Evolutionary conservation across 2,113 vertebrate genomes (phyloP).

Genomic region (Festucalex cinctus): DNA sequence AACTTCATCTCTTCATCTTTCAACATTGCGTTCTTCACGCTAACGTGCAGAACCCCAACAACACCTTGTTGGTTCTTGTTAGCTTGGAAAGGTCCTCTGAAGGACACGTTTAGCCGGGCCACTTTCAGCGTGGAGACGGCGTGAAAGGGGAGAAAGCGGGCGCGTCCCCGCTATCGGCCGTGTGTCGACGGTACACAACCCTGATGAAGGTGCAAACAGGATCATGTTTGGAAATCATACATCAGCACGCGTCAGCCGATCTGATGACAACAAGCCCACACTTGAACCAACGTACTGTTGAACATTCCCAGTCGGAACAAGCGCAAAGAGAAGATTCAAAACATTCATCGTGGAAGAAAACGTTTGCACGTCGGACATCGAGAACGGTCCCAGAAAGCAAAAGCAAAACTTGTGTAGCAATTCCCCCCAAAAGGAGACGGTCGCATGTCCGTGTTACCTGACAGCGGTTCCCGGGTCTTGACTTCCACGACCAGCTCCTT

Average conservation of each 20-base stretch:
- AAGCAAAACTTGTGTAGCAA: too few species aligned
- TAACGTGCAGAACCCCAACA: constrained; percentile 21
- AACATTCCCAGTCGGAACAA: constrained; percentile 8
- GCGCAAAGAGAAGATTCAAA: background rate
- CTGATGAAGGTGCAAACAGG: constrained; percentile 39
- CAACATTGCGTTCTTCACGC: constrained; percentile 1
- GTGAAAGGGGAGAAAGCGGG: background rate
- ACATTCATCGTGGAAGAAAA: too few species aligned
- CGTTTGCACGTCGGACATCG: background rate
- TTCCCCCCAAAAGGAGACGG: too few species aligned
- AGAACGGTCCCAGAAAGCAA: background rate
- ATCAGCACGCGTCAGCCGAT: constrained; percentile 15
- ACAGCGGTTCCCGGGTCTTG: constrained; percentile 79
- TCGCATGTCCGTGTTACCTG: constrained; percentile 72
- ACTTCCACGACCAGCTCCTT: constrained; percentile 68
- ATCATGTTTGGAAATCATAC: constrained; percentile 28
- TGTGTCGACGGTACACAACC: constrained; percentile 22
- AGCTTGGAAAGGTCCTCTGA: background rate
- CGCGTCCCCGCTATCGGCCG: background rate
- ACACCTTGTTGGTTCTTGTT: background rate
- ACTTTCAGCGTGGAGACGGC: background rate
- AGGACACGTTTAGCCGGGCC: background rate
- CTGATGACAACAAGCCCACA: constrained; percentile 30
- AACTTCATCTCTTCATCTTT: background rate
- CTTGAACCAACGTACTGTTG: constrained; percentile 9